Evolutionary conservation across 1,140 invertebrate genomes (phyloP).

Genomic region (Achatina immaculata): DNA sequence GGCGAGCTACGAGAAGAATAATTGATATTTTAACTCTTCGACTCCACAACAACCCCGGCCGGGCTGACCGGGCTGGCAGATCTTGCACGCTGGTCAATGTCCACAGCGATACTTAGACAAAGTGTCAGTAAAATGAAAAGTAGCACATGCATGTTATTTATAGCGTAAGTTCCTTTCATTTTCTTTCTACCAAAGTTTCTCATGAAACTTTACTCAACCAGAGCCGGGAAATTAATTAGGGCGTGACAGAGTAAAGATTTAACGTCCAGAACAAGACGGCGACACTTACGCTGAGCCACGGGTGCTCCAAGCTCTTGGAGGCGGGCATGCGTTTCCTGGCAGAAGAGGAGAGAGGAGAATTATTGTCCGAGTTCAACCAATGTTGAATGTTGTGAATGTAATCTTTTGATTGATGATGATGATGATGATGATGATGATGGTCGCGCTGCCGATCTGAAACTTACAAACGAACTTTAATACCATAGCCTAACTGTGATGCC

Average conservation of each 20-base stretch:
- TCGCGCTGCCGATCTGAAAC: not conserved
- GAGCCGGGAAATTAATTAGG: not conserved
- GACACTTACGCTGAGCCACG: slow-evolving; percentile 68
- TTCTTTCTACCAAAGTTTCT: no score
- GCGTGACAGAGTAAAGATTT: not conserved
- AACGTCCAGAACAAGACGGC: not conserved
- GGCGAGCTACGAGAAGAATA: no score
- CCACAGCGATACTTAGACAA: no score
- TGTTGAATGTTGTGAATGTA: not conserved
- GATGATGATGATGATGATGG: no score
- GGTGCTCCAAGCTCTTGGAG: slow-evolving; percentile 68
- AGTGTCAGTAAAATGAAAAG: no score
- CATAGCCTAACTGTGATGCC: not conserved
- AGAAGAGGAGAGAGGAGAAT: slow-evolving; percentile 22
- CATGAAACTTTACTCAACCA: no score
- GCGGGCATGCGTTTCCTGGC: slow-evolving; percentile 69
- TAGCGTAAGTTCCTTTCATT: no score
- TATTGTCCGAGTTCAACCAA: not conserved
- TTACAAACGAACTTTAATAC: not conserved
- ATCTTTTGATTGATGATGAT: not conserved
- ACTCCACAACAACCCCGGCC: no score
- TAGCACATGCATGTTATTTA: not conserved
- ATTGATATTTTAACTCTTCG: no score
- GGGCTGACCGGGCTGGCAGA: no score
- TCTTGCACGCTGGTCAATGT: not conserved